Evolutionary conservation across 2,888 invertebrate genomes (phyloP).

Genomic region (Phoenoteleia sp.): DNA sequence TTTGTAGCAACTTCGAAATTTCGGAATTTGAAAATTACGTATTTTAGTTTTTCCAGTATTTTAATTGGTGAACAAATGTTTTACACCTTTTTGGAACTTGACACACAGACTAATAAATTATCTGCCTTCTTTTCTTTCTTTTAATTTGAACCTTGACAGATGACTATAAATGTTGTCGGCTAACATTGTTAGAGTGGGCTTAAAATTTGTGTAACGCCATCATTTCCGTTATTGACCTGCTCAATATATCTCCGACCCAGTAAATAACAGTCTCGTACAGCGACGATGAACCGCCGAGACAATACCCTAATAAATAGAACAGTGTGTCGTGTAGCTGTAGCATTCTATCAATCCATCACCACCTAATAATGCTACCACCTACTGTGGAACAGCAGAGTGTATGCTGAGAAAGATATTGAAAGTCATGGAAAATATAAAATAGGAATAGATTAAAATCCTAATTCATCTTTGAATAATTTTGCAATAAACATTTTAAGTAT

Average conservation of each 20-base stretch:
- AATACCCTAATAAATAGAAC: slow-evolving; percentile 70
- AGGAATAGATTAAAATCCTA: no score
- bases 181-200: slow-evolving; percentile 36
- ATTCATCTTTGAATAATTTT: no score
- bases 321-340: slow-evolving; percentile 56
- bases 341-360: slow-evolving; percentile 65
- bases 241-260: slow-evolving; percentile 58
- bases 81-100: no score
- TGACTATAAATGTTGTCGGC: slow-evolving; percentile 11
- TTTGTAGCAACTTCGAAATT: no score
- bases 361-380: slow-evolving; percentile 60
- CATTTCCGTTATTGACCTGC: slow-evolving; percentile 60
- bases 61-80: no score
- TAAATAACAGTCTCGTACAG: slow-evolving; percentile 60
- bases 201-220: slow-evolving; percentile 57
- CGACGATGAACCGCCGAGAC: slow-evolving; percentile 51
- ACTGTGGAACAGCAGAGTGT: slow-evolving; percentile 5
- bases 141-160: slow-evolving; percentile 25
- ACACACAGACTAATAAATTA: no score
- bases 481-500: no score
- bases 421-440: background rate
- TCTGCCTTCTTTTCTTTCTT: no score
- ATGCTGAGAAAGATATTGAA: slow-evolving; percentile 6
- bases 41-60: no score
- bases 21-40: no score